Evolutionary conservation across 2,797 vertebrate genomes (phyloP), one percentile per base, ranked within the genome.

Genomic region (Enteromius unitaeniatus): DNA sequence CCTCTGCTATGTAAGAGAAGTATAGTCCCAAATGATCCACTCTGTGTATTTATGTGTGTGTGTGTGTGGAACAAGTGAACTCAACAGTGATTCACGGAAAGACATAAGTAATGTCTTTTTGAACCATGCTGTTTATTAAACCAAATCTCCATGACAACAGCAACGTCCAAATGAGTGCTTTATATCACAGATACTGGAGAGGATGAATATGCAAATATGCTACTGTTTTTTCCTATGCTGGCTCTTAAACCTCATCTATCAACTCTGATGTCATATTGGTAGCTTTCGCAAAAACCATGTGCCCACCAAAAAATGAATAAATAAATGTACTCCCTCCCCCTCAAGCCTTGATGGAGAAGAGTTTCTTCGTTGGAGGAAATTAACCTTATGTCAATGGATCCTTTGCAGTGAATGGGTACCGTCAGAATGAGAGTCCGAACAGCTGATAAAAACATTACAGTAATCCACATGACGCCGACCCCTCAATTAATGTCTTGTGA

Each of bases 51-150:
- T 72, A 19, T 47, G 6, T 70, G 70, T 42, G 40, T 64, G 6
- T 42, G 40, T 74, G 53, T 74, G 58, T 82, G 83, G 85, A 85
- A 86, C 40, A 86, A 82, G 73, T 86, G 76, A 86, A 23, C 82
- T 85, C 80, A 80, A 78, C 76, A 21, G 69, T 88, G 85, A 88
- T 62, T 88, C 83, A 88, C 37, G 64, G 76, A 76, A 85, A 58
- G 70, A 76, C 58, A 74, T 28, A 83, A 83, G 62, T 79, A 73
- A 85, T 21, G 28, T 75, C 26, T 72, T 77, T 49, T 78, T 75
- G 47, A 78, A 37, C 55, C 83, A 60, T 40, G 77, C 76, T 85
- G 83, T 86, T 86, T 88, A 81, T 65, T 83, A 58, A 76, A 64
- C 26, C 58, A 53, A 28, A 70, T 87, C 55, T 8, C 87, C 84